phyloP scores from a whole-genome alignment of 2,888 invertebrate species.

The Calameuta filiformis region DNA sequence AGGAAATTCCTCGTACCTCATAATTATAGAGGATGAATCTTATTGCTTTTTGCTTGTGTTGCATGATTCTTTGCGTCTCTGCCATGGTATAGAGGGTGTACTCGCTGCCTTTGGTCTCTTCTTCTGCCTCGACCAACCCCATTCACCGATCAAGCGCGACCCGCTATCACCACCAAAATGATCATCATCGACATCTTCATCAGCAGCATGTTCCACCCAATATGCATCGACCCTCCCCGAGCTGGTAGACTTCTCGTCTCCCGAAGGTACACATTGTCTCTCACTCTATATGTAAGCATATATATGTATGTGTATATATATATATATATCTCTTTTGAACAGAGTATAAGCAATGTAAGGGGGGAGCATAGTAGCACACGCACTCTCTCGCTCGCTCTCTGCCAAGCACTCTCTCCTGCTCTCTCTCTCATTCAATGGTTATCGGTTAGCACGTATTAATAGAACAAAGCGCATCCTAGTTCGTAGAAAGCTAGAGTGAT shows the following conservation, averaged over 20 bases:
- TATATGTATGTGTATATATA: background rate
- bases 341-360: too few species aligned
- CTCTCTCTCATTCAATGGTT: background rate
- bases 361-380: too few species aligned
- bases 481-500: too few species aligned
- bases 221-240: conserved; percentile 60
- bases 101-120: conserved; percentile 66
- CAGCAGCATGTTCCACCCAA: conserved; percentile 55
- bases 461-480: too few species aligned
- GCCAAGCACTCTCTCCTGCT: background rate
- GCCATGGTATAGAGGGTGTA: conserved; percentile 64
- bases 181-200: conserved; percentile 54
- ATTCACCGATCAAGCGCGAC: conserved; percentile 60
- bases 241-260: conserved; percentile 52
- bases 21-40: conserved; percentile 31
- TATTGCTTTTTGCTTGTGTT: conserved; percentile 64
- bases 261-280: conserved; percentile 10
- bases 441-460: too few species aligned
- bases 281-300: background rate
- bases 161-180: conserved; percentile 61
- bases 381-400: background rate
- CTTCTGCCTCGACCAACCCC: conserved; percentile 58
- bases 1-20: too few species aligned
- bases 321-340: background rate
- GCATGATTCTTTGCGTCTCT: conserved; percentile 58